These are phyloP conservation scores for Isoperla grammatica DNA, from an alignment of 2,888 invertebrate genomes.

Conservation along the genomic window DNA sequence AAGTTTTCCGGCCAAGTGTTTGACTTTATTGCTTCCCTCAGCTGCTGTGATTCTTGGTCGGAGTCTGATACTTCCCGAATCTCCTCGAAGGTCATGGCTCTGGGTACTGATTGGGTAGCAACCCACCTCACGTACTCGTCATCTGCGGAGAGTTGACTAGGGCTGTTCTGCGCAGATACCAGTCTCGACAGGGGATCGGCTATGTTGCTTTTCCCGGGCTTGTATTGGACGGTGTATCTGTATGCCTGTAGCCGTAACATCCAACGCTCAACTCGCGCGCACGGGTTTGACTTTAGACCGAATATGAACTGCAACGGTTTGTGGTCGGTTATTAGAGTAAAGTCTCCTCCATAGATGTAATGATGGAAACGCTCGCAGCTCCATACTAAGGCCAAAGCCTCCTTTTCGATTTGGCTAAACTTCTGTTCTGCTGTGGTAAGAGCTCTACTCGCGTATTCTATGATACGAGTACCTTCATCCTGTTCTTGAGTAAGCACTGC, in stretches of 20 bases:
- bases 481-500: neutral
- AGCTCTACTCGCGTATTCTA: conserved; percentile 7
- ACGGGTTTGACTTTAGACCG: too few relatives aligned
- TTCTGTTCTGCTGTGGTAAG: neutral
- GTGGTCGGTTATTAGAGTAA: conserved; percentile 4
- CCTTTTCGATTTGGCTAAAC: neutral
- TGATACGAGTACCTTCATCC: neutral
- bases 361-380: neutral
- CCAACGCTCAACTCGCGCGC: too few relatives aligned
- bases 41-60: neutral
- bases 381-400: neutral
- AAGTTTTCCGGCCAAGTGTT: conserved; percentile 19
- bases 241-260: conserved; percentile 36
- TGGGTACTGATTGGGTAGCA: neutral
- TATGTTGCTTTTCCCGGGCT: conserved; percentile 35
- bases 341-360: neutral
- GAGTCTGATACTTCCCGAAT: neutral
- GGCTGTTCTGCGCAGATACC: neutral
- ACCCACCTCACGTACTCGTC: neutral
- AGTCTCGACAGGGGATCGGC: conserved; percentile 36
- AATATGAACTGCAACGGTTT: conserved; percentile 8
- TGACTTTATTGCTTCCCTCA: neutral
- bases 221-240: conserved; percentile 35
- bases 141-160: neutral
- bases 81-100: neutral